Evolutionary conservation across 2,888 invertebrate genomes (phyloP), one percentile per base, ranked within the genome.

Genomic region (Heliconius cydno): DNA sequence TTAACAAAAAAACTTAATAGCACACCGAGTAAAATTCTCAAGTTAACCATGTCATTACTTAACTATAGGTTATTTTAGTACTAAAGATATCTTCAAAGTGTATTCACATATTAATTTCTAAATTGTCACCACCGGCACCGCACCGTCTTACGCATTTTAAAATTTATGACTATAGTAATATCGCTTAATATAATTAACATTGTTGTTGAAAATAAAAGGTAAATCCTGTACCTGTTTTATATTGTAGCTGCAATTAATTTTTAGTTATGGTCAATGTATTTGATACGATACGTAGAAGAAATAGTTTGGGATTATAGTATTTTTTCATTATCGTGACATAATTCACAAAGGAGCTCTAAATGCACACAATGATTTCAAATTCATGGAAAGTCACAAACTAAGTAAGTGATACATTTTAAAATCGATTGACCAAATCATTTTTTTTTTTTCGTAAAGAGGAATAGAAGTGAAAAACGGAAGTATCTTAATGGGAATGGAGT

Each of bases 121-220:
- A 71, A 65, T 63, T 71, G 46, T 76, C 76, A 57, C 76, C 71
- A 79, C 79, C 30, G 79, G 65, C 71, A 79, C 79, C 30, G 79
- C 71, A 79, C 79, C 30, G 79, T 38, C 30, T 76, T 65, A 76
- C 76, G 70, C 71, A 4, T n/a, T 15, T 3, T 25, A 3, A 41
- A 68, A 74, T 67, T 73, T 67, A 66, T 67, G 41, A 73, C n/a
- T 34, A 76, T 10, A 19, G 66, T 63, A 73, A 60, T n/a, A 30
- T 30, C 25, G 65, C 83, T 84, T 86, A 85, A 86, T 85, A 84
- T 86, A 85, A 86, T 87, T 86, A 86, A 85, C 85, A 86, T 85
- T 84, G 83, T 67, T 75, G 57, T 25, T 77, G 80, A 82, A 82
- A 81, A 84, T 85, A 84, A 85, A 82, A 80, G 78, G 73, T 73